Conservation (phyloP, 2,888 invertebrate genomes). For the Cinara cedri region DNA sequence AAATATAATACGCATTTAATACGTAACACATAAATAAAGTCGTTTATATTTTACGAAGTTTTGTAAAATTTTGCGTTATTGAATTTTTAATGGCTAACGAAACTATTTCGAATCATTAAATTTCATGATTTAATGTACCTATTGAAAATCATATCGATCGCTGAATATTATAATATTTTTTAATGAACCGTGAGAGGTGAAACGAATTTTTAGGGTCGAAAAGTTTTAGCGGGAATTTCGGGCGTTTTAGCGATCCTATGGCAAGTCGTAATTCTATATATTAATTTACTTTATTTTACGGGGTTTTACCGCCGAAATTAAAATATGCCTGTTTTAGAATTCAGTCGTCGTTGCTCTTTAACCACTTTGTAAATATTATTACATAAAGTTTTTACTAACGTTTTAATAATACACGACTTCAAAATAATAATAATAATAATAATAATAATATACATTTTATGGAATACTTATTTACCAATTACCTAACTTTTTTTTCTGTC, state of each 20-base stretch:
- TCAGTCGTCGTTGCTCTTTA: neutral
- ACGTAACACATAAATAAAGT: no score
- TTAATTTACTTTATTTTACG: conserved; percentile 13
- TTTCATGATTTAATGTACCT: neutral
- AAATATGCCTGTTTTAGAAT: neutral
- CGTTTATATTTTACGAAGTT: no score
- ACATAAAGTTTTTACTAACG: neutral
- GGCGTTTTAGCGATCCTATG: neutral
- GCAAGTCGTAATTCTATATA: no score
- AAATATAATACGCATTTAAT: no score
- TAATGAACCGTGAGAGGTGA: neutral
- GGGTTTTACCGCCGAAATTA: neutral
- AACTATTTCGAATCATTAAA: neutral
- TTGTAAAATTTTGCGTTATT: no score
- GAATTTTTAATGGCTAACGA: no score
- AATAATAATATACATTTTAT: no score
- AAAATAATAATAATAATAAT: no score
- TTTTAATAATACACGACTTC: no score
- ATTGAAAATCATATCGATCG: neutral
- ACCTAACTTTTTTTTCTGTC: no score
- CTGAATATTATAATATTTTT: no score
- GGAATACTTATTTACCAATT: no score
- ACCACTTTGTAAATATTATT: neutral
- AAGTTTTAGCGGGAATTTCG: conserved; percentile 10
- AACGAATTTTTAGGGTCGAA: conserved; percentile 7